Conservation (phyloP, 2,888 invertebrate species). For the Celastrina argiolus region DNA sequence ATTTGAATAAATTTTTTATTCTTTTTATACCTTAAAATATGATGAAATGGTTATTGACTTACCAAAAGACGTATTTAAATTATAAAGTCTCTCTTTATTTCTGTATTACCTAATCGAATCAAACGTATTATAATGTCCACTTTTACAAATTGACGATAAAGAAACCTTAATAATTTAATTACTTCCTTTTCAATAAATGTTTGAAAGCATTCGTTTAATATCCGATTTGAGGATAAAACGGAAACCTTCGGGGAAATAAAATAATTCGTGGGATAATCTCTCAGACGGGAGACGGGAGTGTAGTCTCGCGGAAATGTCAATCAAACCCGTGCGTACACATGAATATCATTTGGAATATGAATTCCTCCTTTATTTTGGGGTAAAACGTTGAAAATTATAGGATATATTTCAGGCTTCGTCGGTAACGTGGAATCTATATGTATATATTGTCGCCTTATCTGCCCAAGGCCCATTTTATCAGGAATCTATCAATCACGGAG, state of each 20-base stretch:
- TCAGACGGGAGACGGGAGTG: not conserved
- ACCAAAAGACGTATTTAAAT: too few species aligned
- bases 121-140: not conserved
- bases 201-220: conserved; percentile 9
- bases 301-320: conserved; percentile 6
- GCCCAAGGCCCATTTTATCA: not conserved
- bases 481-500: not conserved
- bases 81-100: too few species aligned
- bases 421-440: not conserved
- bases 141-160: not conserved
- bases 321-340: conserved; percentile 1
- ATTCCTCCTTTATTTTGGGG: not conserved
- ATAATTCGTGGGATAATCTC: conserved; percentile 9
- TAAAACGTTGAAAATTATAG: not conserved
- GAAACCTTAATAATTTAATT: not conserved
- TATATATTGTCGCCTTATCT: not conserved
- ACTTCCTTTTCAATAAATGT: conserved; percentile 14
- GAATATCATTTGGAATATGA: not conserved
- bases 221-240: conserved; percentile 6
- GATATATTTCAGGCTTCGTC: not conserved
- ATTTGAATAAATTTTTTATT: too few species aligned
- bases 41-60: too few species aligned
- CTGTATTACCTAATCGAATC: not conserved
- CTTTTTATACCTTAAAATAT: too few species aligned
- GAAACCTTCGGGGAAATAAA: conserved; percentile 14